Evolutionary conservation across 2,113 vertebrate species (phyloP).

Genomic region (Cairina moschata): DNA sequence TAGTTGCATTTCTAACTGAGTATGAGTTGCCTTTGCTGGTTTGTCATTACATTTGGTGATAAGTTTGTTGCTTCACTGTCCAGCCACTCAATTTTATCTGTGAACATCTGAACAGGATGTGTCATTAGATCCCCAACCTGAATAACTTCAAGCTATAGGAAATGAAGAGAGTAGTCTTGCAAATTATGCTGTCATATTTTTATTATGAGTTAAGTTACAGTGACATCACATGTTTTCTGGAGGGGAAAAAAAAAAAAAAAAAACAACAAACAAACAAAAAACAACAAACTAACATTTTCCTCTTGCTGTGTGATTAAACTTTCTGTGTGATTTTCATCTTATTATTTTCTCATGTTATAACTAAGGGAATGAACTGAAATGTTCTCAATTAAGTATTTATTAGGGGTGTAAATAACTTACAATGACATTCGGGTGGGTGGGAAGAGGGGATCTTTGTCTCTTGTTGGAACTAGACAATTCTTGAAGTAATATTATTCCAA

Average conservation of each 20-base stretch:
- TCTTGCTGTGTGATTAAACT: background rate
- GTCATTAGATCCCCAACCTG: background rate
- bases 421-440: fast-evolving
- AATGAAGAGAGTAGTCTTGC: background rate
- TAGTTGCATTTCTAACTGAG: background rate
- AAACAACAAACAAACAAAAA: too few relatives aligned
- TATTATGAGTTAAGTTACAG: background rate
- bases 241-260: too few relatives aligned
- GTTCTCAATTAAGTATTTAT: background rate
- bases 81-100: background rate
- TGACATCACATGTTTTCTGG: background rate
- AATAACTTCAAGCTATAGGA: background rate
- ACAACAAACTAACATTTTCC: background rate
- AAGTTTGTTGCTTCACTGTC: background rate
- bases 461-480: background rate
- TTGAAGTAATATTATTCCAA: background rate
- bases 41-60: background rate
- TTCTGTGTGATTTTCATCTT: background rate
- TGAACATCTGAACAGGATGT: background rate
- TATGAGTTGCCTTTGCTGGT: background rate
- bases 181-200: background rate
- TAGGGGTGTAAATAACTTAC: background rate
- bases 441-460: background rate
- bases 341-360: background rate
- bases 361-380: background rate